Conservation (phyloP, 2,797 vertebrate genomes). For the Momotus momota region DNA sequence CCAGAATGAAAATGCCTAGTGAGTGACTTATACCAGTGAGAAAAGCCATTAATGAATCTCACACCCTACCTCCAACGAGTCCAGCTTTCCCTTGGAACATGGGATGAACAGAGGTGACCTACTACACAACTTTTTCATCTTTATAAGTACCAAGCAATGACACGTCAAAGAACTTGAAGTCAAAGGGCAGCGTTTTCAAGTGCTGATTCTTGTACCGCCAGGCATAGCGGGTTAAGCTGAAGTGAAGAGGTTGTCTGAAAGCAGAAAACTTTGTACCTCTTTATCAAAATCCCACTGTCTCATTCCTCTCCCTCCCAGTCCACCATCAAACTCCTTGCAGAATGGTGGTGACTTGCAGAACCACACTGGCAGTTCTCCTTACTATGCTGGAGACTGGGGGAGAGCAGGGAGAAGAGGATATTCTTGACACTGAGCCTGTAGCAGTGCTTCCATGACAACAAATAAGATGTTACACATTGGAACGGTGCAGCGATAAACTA, state of each 20-base stretch:
- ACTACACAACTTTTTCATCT: neutral
- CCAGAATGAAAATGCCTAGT: neutral
- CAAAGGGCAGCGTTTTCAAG: neutral
- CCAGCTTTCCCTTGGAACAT: neutral
- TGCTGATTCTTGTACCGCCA: neutral
- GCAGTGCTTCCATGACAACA: slow-evolving; percentile 77
- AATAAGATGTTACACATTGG: slow-evolving; percentile 43
- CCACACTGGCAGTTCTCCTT: neutral
- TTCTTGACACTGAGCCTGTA: slow-evolving; percentile 52
- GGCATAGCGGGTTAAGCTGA: neutral
- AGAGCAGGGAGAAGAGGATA: neutral
- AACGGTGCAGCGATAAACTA: slow-evolving; percentile 29
- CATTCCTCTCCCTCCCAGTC: neutral
- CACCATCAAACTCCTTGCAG: neutral
- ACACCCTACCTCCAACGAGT: neutral
- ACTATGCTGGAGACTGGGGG: neutral
- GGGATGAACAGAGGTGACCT: neutral
- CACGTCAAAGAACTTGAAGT: neutral
- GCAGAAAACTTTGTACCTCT: neutral
- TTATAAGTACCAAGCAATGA: neutral
- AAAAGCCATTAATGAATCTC: neutral
- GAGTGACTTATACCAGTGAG: neutral
- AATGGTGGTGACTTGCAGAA: neutral
- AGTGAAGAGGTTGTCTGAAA: neutral
- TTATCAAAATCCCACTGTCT: neutral